Conservation (phyloP, 1,140 invertebrate species). For the Drosophila bocki region DNA sequence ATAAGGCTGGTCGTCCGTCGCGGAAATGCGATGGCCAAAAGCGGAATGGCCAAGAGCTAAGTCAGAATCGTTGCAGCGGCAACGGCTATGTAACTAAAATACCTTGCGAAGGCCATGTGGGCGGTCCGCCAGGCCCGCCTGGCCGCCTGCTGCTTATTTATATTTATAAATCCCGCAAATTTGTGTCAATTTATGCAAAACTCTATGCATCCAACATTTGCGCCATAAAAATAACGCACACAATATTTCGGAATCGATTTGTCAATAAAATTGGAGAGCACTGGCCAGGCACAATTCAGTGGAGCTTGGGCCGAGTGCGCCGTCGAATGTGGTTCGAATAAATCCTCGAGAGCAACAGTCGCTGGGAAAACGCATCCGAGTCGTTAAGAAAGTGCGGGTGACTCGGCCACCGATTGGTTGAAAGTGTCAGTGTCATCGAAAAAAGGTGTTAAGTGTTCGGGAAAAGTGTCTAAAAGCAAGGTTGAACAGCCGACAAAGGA, state of each 20-base stretch:
- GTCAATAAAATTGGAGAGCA: constrained; percentile 81
- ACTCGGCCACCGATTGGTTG: constrained; percentile 13
- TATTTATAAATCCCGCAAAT: constrained; percentile 74
- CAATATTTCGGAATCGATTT: constrained; percentile 79
- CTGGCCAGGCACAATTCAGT: constrained; percentile 70
- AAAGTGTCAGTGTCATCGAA: constrained; percentile 8
- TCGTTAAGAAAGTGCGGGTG: constrained; percentile 14
- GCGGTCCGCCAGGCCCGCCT: constrained; percentile 39
- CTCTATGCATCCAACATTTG: constrained; percentile 53
- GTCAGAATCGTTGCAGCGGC: constrained; percentile 9
- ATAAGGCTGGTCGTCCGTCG: constrained; percentile 41
- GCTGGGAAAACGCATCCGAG: constrained; percentile 26
- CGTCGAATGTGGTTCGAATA: constrained; percentile 55
- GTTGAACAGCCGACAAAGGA: background rate
- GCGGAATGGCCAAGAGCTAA: constrained; percentile 27
- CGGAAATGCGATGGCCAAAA: constrained; percentile 49
- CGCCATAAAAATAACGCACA: constrained; percentile 48
- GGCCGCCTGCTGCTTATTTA: constrained; percentile 60
- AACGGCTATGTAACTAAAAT: constrained; percentile 73
- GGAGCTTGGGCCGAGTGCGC: constrained; percentile 70
- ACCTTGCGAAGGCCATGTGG: constrained; percentile 72
- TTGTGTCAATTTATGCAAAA: constrained; percentile 78
- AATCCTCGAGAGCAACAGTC: constrained; percentile 34
- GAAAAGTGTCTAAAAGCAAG: background rate
- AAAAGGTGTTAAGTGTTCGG: background rate